Evolutionary conservation across 1,140 invertebrate species (phyloP), one percentile per base, ranked within the genome.

Genomic region (Eciton burchellii): DNA sequence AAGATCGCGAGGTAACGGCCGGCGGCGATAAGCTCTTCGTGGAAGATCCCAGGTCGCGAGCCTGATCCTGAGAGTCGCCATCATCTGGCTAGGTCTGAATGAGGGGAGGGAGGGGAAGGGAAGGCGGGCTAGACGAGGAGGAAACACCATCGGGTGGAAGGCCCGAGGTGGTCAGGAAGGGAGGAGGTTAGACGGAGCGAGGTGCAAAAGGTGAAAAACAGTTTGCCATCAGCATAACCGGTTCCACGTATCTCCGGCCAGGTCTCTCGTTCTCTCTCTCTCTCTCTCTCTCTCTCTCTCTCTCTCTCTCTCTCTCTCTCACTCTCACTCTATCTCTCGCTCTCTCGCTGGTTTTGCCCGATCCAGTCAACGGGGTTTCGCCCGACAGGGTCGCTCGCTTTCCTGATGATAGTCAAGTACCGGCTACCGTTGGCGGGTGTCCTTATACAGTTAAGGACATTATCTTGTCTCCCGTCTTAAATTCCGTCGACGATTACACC

Each of bases 181-280:
- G 81, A 79, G 76, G 74, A 72, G 72, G 45, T 82, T 82, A 83
- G 83, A 71, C 60, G 83, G 72, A 79, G 82, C 83, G 81, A 83
- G 76, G 89, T 89, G 91, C 90, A 92, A 91, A 92, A 91, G 91
- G 89, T 90, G 91, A 92, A 92, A 92, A 92, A 92, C 91, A 89
- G 89, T 92, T 91, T 90, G 89, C 83, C 88, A 92, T 92, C 89
- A 91, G 89, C 91, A 92, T 92, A 92, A 92, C 92, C 92, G 91
- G 92, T 92, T 92, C 60, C 81, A 81, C 86, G 88, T 87, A 86
- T 87, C 65, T 62, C 60, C 65, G 85, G 59, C 35, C 74, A 35
- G 63, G 81, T 72, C 60, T 56, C 26, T 54, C 70, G 82, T 47
- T 86, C 84, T 85, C 45, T 65, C 41, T 54, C 81, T 85, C 35